Percentiles rank a stretch among this genome's conserved stretches.
phyloP scores from a whole-genome alignment of 2,888 invertebrate species.

The Shargacucullia verbasci region DNA sequence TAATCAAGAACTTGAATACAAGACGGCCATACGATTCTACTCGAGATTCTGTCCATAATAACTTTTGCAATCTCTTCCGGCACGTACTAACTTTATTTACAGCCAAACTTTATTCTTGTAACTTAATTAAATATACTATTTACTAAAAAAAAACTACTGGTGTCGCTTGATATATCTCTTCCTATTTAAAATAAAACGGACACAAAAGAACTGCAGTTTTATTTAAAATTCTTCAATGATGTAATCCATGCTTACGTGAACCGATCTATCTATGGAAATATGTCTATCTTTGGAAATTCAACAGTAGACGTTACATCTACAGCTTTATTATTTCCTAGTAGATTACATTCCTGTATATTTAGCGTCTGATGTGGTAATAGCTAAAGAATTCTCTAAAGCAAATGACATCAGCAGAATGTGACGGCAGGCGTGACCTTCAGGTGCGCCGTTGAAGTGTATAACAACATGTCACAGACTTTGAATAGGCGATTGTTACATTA shows the following conservation, averaged over 20 bases:
- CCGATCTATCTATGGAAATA: not conserved
- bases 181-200: too few relatives aligned
- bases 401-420: slow-evolving; percentile 68
- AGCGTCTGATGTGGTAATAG: slow-evolving; percentile 68
- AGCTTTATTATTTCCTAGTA: slow-evolving; percentile 27
- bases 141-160: too few relatives aligned
- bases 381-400: slow-evolving; percentile 71
- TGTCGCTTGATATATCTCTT: too few relatives aligned
- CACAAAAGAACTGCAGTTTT: slow-evolving; percentile 31
- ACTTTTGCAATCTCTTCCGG: slow-evolving; percentile 67
- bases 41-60: slow-evolving; percentile 60
- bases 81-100: slow-evolving; percentile 60
- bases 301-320: slow-evolving; percentile 17
- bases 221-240: slow-evolving; percentile 25
- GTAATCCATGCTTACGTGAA: slow-evolving; percentile 31
- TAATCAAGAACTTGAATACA: slow-evolving; percentile 65
- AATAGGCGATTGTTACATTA: slow-evolving; percentile 46
- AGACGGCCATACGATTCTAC: slow-evolving; percentile 52
- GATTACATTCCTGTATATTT: slow-evolving; percentile 27
- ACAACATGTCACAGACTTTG: slow-evolving; percentile 53
- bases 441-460: slow-evolving; percentile 57
- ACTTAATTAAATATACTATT: too few relatives aligned
- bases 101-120: slow-evolving; percentile 45
- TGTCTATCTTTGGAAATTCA: slow-evolving; percentile 28
- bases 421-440: slow-evolving; percentile 71